Conservation (phyloP, 2,113 vertebrate species). For the Diglossa brunneiventris region DNA sequence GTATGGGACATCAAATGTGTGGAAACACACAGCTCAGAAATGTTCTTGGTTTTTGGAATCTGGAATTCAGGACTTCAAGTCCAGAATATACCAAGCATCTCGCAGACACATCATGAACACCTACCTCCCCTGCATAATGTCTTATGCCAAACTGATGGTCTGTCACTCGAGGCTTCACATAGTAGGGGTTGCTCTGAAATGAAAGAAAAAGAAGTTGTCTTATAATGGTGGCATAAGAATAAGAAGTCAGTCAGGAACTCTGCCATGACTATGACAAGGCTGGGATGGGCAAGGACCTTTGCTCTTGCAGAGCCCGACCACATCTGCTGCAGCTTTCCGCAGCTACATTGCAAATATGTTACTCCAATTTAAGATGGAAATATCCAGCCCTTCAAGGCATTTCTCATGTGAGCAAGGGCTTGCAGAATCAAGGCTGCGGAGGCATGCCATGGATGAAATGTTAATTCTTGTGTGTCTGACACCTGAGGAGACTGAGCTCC, state of each 20-base stretch:
- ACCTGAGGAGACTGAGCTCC: not conserved
- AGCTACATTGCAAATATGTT: not conserved
- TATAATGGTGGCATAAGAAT: not conserved
- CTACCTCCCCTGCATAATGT: constrained; percentile 92
- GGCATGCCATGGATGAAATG: constrained; percentile 38
- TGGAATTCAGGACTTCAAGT: not conserved
- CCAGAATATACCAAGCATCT: not conserved
- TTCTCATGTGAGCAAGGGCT: constrained; percentile 25
- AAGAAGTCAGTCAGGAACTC: not conserved
- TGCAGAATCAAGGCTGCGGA: constrained; percentile 29
- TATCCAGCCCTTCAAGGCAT: constrained; percentile 30
- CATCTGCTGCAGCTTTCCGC: not conserved
- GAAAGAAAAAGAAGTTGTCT: not conserved
- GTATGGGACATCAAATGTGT: accelerated
- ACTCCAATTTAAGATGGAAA: constrained; percentile 24
- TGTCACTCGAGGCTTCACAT: constrained; percentile 87
- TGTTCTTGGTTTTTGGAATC: not conserved
- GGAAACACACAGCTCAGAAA: not conserved
- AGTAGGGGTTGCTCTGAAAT: constrained; percentile 84
- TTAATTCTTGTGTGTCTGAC: constrained; percentile 1
- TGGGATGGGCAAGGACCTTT: constrained; percentile 7
- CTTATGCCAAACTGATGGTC: constrained; percentile 92
- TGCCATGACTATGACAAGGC: not conserved
- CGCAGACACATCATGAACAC: not conserved
- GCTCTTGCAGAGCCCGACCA: constrained; percentile 6